Percentiles rank a stretch among this genome's conserved stretches.
Evolutionary conservation across 1,140 invertebrate genomes (phyloP).

Genomic region (Leptinotarsa defecta): DNA sequence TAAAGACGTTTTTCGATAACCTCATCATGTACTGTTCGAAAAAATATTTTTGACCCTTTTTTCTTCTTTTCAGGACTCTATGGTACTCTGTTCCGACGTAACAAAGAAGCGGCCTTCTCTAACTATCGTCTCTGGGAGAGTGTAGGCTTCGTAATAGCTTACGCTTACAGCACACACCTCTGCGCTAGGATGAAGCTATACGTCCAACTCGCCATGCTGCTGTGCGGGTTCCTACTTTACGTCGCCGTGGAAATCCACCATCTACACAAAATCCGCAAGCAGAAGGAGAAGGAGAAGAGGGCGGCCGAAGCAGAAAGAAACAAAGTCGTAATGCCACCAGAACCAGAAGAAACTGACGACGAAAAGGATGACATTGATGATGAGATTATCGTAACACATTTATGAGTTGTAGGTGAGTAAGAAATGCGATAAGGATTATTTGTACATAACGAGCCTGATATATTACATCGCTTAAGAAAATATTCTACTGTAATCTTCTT

Average conservation of each 20-base stretch:
- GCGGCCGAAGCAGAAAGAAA: constrained; percentile 59
- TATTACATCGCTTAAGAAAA: too few relatives aligned
- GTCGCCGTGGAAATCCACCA: constrained; percentile 81
- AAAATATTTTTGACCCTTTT: too few relatives aligned
- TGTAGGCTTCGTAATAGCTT: constrained; percentile 89
- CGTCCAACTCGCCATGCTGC: constrained; percentile 79
- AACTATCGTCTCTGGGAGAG: constrained; percentile 96
- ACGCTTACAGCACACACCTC: constrained; percentile 84
- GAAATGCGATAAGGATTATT: neutral
- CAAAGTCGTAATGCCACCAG: constrained; percentile 53
- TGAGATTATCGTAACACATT: constrained; percentile 82
- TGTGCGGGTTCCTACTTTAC: constrained; percentile 81
- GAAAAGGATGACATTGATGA: constrained; percentile 84
- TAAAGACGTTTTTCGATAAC: too few relatives aligned
- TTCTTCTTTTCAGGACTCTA: constrained; percentile 74
- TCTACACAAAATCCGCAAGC: constrained; percentile 71
- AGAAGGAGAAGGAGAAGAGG: constrained; percentile 74
- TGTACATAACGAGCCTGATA: too few relatives aligned
- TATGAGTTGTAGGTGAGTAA: constrained; percentile 57
- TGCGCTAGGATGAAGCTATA: constrained; percentile 90
- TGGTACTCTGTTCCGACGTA: constrained; percentile 87
- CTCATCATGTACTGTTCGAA: too few relatives aligned
- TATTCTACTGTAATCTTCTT: too few relatives aligned
- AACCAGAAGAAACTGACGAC: constrained; percentile 75
- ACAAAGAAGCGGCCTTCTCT: constrained; percentile 95